Percentiles rank a stretch among this genome's conserved stretches.
Conservation (phyloP, 2,113 vertebrate species). For the Leucopsar rothschildi region DNA sequence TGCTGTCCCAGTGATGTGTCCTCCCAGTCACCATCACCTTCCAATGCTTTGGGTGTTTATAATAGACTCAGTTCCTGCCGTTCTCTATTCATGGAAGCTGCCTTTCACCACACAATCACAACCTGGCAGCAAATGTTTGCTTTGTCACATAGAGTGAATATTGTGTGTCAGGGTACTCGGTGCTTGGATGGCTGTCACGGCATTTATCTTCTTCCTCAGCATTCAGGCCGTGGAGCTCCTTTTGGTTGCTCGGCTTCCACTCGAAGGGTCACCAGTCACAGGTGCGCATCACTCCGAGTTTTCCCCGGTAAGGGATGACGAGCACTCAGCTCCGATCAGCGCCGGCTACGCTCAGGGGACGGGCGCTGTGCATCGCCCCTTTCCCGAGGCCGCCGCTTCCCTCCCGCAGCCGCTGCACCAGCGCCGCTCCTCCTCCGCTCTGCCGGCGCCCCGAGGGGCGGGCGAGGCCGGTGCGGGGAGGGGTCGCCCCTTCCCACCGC, state of each 20-base stretch:
- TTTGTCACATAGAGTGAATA: background rate
- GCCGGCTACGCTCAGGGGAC: too few relatives aligned
- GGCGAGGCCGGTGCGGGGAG: accelerated
- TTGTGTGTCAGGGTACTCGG: background rate
- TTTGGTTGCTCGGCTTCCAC: accelerated
- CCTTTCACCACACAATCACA: background rate
- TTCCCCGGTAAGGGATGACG: too few relatives aligned
- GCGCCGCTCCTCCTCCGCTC: accelerated
- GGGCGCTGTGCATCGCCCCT: background rate
- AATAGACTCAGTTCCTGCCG: background rate
- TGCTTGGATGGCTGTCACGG: background rate
- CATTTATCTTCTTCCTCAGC: background rate
- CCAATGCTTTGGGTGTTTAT: background rate
- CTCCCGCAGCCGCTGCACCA: too few relatives aligned
- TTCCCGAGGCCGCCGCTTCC: background rate
- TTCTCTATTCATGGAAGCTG: background rate
- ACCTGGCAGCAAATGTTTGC: background rate
- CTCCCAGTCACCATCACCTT: background rate
- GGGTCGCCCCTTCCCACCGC: background rate
- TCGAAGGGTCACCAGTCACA: background rate
- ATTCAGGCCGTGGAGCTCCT: accelerated
- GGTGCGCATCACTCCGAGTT: background rate
- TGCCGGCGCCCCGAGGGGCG: background rate
- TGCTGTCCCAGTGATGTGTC: accelerated
- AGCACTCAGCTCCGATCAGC: accelerated